Evolutionary conservation across 2,113 vertebrate species (phyloP), one percentile per base, ranked within the genome.

Genomic region (Puntigrus tetrazona): DNA sequence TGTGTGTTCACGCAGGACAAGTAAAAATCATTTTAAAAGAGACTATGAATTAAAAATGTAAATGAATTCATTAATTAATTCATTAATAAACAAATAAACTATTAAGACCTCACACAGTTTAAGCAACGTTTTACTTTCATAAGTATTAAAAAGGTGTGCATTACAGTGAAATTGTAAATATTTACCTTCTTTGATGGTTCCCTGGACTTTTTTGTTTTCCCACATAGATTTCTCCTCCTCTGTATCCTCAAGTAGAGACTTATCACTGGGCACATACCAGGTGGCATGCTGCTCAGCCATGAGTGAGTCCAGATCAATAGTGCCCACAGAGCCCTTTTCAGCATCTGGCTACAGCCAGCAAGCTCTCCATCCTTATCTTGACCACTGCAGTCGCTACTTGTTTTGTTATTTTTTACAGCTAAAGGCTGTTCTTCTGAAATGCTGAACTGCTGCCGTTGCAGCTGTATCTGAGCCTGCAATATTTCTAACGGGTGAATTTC

Each of bases 381-480:
- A 29, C 95, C 79, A 92, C 92, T 90, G 86, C 95, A 95, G 92
- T 96, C 95, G 0, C 92, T 92, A 82, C 95, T 97, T 93, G 96
- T 97, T 85, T 93, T 94, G 90, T 92, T 91, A 91, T 94, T 96
- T 92, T 97, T 97, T 90, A 97, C 94, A 90, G 96, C 96, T 92
- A 98, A 91, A 20, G 97, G 98, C 93, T 98, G 98, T 92, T 98
- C 97, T 91, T 99, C 97, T 1, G 97, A 98, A 95, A 99, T 99
- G 95, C 97, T 99, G 95, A 99, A 98, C 92, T 99, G 98, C 92
- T 99, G 97, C 85, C 97, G 94, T 94, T 99, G 98, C 8, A 98
- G 96, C 94, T 99, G 98, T 90, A 99, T 99, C 95, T 99, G 98
- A 25, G 98, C 97, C 94, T 99, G 98, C 87, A 99, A 96, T 89